Conservation (phyloP, 37 sponge, comb jelly and placozoan species). For the Dysidea cf. avara region DNA sequence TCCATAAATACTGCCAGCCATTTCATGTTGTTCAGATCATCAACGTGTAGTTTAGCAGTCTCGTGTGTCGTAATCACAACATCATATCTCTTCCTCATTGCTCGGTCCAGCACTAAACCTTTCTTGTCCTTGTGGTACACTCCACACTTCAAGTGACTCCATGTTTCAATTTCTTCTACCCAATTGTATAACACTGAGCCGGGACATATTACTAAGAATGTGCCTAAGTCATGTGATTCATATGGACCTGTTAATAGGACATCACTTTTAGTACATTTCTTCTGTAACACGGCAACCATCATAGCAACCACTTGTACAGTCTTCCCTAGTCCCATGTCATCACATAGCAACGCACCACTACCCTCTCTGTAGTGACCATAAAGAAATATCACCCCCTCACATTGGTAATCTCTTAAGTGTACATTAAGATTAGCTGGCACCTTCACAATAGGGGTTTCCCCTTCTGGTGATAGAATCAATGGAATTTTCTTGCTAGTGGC, state of each 20-base stretch:
- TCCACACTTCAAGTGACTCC: constrained; percentile 50
- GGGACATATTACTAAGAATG: constrained; percentile 42
- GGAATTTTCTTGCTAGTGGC: constrained; percentile 12
- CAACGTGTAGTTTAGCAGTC: constrained; percentile 40
- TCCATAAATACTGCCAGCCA: constrained; percentile 49
- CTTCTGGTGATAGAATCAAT: constrained; percentile 9
- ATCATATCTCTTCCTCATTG: constrained; percentile 22
- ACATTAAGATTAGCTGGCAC: constrained; percentile 57
- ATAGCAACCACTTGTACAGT: constrained; percentile 71
- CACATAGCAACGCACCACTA: constrained; percentile 51
- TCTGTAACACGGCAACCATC: constrained; percentile 40
- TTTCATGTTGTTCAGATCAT: constrained; percentile 33
- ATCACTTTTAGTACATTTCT: constrained; percentile 34
- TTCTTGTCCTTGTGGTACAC: constrained; percentile 28
- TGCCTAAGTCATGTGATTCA: background rate
- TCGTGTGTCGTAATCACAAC: constrained; percentile 59
- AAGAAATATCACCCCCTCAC: constrained; percentile 47
- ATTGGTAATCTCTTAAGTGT: constrained; percentile 58
- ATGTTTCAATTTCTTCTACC: constrained; percentile 49
- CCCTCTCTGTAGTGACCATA: constrained; percentile 14
- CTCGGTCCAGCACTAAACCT: constrained; percentile 27
- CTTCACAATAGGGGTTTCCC: constrained; percentile 21
- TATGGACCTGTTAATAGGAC: constrained; percentile 27
- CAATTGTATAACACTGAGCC: constrained; percentile 59
- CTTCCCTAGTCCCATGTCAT: constrained; percentile 86